Evolutionary conservation across 2,888 invertebrate genomes (phyloP).

Genomic region (Cryptophagus acutangulus): DNA sequence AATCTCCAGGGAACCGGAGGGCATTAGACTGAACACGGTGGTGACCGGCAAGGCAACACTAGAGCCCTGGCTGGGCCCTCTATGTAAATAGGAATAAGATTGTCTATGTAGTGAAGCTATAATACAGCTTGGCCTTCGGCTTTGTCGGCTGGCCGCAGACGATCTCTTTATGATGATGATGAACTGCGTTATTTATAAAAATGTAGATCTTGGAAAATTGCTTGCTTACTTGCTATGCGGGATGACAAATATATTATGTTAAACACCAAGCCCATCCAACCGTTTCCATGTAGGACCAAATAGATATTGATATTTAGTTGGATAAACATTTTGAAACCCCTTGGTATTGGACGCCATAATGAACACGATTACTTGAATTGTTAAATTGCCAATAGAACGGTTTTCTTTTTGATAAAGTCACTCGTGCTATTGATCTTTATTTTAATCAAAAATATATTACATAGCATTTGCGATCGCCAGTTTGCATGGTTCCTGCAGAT

Average conservation of each 20-base stretch:
- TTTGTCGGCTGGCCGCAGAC: conserved; percentile 11
- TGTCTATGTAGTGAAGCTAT: conserved; percentile 29
- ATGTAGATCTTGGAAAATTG: conserved; percentile 26
- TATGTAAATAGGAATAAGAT: conserved; percentile 40
- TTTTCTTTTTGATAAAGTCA: conserved; percentile 1
- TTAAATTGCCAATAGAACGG: no score
- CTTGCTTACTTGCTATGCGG: no score
- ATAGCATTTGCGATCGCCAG: conserved; percentile 3
- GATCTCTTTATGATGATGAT: conserved; percentile 39
- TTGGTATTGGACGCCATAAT: no score
- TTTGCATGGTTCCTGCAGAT: conserved; percentile 23
- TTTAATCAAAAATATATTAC: no score
- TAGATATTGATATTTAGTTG: no score
- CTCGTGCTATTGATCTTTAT: background rate
- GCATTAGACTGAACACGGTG: conserved; percentile 29
- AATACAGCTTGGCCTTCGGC: conserved; percentile 23
- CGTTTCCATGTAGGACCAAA: no score
- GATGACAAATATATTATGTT: no score
- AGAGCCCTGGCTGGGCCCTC: conserved; percentile 31
- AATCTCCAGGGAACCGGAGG: conserved; percentile 32
- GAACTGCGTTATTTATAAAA: conserved; percentile 31
- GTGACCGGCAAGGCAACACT: conserved; percentile 31
- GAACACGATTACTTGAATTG: no score
- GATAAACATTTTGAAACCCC: no score
- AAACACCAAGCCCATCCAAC: no score